These are phyloP conservation scores for Drosophila nebulosa DNA, from an alignment of 1,140 invertebrate genomes.

Conservation along the genomic window DNA sequence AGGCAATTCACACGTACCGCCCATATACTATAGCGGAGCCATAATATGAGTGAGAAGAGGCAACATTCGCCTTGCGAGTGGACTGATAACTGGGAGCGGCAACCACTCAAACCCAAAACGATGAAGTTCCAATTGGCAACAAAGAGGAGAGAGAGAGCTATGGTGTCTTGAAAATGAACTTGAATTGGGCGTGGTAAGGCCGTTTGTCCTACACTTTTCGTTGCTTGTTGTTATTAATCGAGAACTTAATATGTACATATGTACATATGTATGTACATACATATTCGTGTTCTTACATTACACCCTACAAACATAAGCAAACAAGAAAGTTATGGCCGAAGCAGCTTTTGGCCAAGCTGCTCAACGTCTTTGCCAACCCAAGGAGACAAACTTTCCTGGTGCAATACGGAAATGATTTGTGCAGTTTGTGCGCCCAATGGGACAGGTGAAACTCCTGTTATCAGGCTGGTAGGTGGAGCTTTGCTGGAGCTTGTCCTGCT, in stretches of 20 bases:
- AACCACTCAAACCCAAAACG: neutral
- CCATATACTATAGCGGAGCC: constrained; percentile 34
- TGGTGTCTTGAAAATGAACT: constrained; percentile 6
- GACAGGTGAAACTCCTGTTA: constrained; percentile 19
- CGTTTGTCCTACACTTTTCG: neutral
- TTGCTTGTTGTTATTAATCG: neutral
- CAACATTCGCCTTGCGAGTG: constrained; percentile 22
- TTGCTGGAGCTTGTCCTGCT: constrained; percentile 40
- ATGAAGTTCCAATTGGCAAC: constrained; percentile 7
- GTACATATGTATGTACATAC: neutral
- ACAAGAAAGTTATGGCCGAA: constrained; percentile 61
- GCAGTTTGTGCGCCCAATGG: constrained; percentile 56
- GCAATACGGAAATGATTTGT: constrained; percentile 77
- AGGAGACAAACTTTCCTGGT: constrained; percentile 66
- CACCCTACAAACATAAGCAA: constrained; percentile 72
- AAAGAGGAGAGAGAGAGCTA: neutral
- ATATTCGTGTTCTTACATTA: no score
- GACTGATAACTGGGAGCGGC: constrained; percentile 25
- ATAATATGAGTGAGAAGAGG: constrained; percentile 9
- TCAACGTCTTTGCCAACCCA: neutral
- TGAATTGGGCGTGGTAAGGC: no score
- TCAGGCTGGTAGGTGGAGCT: no score
- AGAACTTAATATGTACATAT: neutral
- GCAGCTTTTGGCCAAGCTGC: constrained; percentile 55
- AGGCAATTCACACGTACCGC: constrained; percentile 46